Percentiles rank a stretch among this genome's conserved stretches.
phyloP scores from a whole-genome alignment of 2,888 invertebrate genomes.

The Metallyticus violacea region DNA sequence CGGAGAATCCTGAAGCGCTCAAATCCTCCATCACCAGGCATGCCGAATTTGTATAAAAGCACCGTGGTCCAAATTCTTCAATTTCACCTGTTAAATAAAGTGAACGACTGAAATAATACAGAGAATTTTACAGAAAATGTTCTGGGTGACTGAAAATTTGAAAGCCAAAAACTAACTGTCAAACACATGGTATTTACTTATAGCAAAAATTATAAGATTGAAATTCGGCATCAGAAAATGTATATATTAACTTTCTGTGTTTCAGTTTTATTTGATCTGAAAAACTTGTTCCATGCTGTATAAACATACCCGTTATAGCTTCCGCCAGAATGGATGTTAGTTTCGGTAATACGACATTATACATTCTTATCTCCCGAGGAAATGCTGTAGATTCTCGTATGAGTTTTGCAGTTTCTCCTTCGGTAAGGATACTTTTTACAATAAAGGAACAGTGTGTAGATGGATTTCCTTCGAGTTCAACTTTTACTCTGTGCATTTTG shows the following conservation, averaged over 20 bases:
- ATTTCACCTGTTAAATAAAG: not conserved
- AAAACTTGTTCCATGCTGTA: no score
- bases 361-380: not conserved
- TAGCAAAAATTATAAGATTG: no score
- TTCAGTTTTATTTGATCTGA: no score
- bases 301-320: not conserved
- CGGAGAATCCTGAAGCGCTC: not conserved
- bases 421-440: not conserved
- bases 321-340: not conserved
- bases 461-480: not conserved
- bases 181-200: no score
- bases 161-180: no score
- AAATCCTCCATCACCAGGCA: not conserved
- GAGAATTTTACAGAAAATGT: no score
- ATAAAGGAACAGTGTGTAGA: not conserved
- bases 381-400: not conserved
- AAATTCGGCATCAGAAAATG: no score
- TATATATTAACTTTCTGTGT: no score
- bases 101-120: no score
- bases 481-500: not conserved
- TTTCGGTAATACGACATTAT: not conserved
- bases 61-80: not conserved
- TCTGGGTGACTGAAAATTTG: no score
- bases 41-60: not conserved
- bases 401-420: not conserved